Conservation (phyloP, 2,797 vertebrate species). For the Melanotaenia pygmaea region DNA sequence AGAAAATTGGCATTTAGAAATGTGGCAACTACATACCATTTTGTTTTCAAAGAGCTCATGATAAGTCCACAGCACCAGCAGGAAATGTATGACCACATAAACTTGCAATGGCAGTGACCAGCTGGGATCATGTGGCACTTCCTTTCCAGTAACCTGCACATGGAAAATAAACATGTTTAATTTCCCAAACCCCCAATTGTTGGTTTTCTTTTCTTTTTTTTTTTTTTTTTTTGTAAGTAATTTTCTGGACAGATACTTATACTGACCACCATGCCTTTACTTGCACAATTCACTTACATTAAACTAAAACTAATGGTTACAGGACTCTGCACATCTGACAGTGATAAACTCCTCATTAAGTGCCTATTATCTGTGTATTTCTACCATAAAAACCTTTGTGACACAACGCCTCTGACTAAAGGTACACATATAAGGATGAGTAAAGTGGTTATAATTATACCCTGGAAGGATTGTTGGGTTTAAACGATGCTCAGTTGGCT, state of each 20-base stretch:
- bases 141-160: slow-evolving; percentile 88
- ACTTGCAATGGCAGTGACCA: slow-evolving; percentile 74
- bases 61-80: slow-evolving; percentile 83
- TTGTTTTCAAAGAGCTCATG: slow-evolving; percentile 83
- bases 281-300: neutral
- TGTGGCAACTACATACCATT: slow-evolving; percentile 79
- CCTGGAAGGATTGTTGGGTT: neutral
- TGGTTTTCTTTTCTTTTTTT: neutral
- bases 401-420: neutral
- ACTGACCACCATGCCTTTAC: neutral
- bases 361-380: neutral
- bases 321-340: too few species aligned
- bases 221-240: neutral
- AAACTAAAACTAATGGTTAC: neutral
- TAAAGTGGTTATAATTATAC: neutral
- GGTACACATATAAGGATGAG: neutral
- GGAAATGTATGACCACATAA: slow-evolving; percentile 87
- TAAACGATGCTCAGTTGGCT: neutral
- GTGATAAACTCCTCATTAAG: neutral
- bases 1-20: neutral
- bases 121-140: slow-evolving; percentile 80
- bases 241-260: slow-evolving; percentile 17
- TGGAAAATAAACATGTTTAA: slow-evolving; percentile 39
- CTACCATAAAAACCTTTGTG: neutral
- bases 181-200: neutral